Base-by-base conservation (phyloP, 2,113 vertebrate genomes). In the Trochalopteron elliotii region DNA sequence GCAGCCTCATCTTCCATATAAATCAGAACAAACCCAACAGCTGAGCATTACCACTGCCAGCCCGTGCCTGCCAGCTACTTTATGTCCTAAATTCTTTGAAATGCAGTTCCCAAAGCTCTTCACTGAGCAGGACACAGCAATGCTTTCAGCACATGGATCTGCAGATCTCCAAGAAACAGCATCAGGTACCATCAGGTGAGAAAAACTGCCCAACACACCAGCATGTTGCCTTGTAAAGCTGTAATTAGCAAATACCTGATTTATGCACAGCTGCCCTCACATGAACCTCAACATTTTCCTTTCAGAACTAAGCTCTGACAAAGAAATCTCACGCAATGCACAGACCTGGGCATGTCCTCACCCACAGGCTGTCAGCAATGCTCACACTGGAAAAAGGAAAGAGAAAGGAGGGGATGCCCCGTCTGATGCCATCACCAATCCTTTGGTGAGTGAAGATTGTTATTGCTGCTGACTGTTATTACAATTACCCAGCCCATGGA, bases 41-140 rank as follows among this genome's bases (percentile, higher is more conserved):
- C 85, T 65, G 89, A 96, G 92, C 76, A 53, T 81, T 65, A 71
- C 64, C 71, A 35, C 87, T 89, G 82, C 90, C 95, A 96, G 94
- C 81, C 88, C 64, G 74, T 71, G 83, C 91, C 94, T 93, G 96
- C 94, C 94, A 96, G 88, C 93, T 86, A 88, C 90, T 96, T 86
- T 37, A 70, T 90, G 93, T 56, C 93, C 96, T 94, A 56, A 92
- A 96, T 96, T 96, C 79, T 90, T 71, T 47, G 39, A 76, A 81
- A 90, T 10, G 28, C 83, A 44, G 76, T 3, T 67, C 94, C 93
- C 12, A 12, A 40, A 94, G 91, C 90, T 83, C 92, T 64, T 94
- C n/a, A 4, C 64, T 45, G 80, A 83, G 83, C 67, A 72, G 74
- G 89, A 89, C 40, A 33, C 67, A 49, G 85, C n/a, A 50, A 50